Percentiles rank a stretch among this genome's conserved stretches.
phyloP scores from a whole-genome alignment of 2,797 vertebrate species.

The Pangasius krempfi region DNA sequence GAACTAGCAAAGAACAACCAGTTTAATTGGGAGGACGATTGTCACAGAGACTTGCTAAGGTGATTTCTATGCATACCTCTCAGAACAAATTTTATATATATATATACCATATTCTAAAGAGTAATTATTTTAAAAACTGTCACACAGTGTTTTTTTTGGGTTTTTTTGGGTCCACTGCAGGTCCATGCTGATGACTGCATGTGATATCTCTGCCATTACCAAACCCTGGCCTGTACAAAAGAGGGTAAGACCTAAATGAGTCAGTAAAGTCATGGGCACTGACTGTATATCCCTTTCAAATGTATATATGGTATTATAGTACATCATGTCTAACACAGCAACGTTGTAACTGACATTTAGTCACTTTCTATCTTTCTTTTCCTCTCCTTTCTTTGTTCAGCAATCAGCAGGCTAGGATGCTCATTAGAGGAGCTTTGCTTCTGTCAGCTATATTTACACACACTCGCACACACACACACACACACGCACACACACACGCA shows the following conservation, averaged over 20 bases:
- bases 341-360: background rate
- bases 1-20: conserved; percentile 90
- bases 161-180: conserved; percentile 65
- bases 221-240: conserved; percentile 98
- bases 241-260: conserved; percentile 76
- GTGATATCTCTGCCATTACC: conserved; percentile 97
- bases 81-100: background rate
- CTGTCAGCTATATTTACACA: background rate
- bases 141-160: background rate
- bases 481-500: background rate
- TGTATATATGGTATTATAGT: background rate
- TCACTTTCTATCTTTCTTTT: background rate
- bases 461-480: no score
- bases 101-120: background rate
- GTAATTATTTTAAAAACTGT: background rate
- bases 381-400: background rate
- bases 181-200: conserved; percentile 99
- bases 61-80: conserved; percentile 57
- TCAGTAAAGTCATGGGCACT: background rate
- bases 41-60: conserved; percentile 90
- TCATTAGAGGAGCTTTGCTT: background rate
- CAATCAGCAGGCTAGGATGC: background rate
- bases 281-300: background rate
- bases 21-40: conserved; percentile 87
- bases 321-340: background rate